Conservation (phyloP, 2,888 invertebrate species). For the Seladonia tumulorum region DNA sequence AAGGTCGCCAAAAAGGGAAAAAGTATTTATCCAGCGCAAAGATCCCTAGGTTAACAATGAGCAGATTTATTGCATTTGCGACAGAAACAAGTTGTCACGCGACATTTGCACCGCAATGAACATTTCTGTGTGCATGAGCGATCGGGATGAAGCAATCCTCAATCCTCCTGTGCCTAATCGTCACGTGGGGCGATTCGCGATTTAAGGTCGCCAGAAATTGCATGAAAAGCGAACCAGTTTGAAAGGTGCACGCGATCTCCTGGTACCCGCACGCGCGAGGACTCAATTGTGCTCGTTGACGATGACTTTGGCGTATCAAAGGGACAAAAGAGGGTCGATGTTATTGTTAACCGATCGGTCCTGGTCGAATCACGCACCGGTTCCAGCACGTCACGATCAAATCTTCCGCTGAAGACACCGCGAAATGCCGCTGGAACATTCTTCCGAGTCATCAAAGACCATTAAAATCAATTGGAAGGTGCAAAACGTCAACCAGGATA, state of each 20-base stretch:
- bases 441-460: conserved; percentile 64
- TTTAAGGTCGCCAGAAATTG: too few species aligned
- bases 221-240: background rate
- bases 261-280: background rate
- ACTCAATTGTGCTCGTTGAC: background rate
- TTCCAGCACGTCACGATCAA: conserved; percentile 31
- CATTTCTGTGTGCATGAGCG: too few species aligned
- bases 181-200: background rate
- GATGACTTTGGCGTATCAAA: background rate
- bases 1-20: too few species aligned
- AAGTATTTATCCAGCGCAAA: too few species aligned
- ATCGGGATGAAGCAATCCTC: too few species aligned
- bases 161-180: conserved; percentile 1
- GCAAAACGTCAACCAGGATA: conserved; percentile 81
- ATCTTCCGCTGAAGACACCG: conserved; percentile 25
- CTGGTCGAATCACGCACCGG: background rate
- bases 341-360: conserved; percentile 8
- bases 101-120: too few species aligned
- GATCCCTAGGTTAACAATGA: too few species aligned
- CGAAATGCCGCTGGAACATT: conserved; percentile 64
- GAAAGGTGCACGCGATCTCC: background rate
- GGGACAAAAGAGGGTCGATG: background rate
- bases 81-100: too few species aligned
- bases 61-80: too few species aligned
- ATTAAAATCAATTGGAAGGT: conserved; percentile 83